phyloP scores from a whole-genome alignment of 2,113 vertebrate genomes.

The Equus quagga region DNA sequence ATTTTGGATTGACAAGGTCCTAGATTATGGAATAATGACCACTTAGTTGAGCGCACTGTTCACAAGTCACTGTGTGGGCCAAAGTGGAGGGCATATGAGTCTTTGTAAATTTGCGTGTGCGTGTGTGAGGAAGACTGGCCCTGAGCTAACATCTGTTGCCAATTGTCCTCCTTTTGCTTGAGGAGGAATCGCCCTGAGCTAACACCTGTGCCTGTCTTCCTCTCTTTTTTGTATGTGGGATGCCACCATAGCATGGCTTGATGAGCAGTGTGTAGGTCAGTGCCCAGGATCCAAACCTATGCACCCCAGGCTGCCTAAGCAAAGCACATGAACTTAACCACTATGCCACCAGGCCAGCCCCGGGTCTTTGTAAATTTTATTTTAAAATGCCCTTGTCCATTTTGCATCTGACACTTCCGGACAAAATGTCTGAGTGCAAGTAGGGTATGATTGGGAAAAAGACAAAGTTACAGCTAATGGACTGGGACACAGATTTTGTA shows the following conservation, averaged over 20 bases:
- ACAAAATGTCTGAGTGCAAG: not conserved
- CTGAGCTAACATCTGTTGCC: too few species aligned
- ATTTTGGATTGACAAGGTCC: not conserved
- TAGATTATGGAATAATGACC: not conserved
- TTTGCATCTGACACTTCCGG: not conserved
- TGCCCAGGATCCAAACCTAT: too few species aligned
- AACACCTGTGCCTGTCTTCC: too few species aligned
- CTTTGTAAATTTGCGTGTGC: not conserved
- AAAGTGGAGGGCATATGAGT: not conserved
- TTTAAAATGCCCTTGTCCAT: not conserved
- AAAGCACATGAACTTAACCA: too few species aligned
- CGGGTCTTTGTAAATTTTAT: not conserved
- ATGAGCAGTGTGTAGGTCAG: too few species aligned
- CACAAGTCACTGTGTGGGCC: not conserved
- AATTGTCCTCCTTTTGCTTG: too few species aligned
- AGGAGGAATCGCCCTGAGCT: too few species aligned
- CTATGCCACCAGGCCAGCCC: too few species aligned
- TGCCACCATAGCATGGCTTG: too few species aligned
- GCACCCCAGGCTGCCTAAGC: too few species aligned
- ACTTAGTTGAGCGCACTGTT: not conserved
- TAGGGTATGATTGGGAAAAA: not conserved
- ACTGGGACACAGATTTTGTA: not conserved
- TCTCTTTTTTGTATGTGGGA: too few species aligned
- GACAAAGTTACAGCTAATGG: not conserved
- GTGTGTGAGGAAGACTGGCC: too few species aligned